Evolutionary conservation across 2,113 vertebrate genomes (phyloP).

Genomic region (Macrotus californicus): DNA sequence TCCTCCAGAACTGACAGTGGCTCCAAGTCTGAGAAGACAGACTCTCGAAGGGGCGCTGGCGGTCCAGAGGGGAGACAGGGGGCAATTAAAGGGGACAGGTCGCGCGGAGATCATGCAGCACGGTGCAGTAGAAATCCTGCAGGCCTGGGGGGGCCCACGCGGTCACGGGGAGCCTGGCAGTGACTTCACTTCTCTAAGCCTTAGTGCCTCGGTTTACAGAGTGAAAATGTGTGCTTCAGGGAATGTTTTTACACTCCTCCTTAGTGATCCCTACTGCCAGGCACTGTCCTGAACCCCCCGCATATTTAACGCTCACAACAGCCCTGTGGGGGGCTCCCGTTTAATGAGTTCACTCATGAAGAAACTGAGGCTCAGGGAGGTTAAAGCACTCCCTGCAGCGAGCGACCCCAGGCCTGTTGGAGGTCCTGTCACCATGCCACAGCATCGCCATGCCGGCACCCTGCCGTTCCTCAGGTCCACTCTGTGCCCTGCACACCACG

Average conservation of each 20-base stretch:
- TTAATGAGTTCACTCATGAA: not conserved
- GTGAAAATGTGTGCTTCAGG: too few species aligned
- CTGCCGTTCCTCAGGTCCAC: not conserved
- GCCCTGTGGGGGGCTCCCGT: not conserved
- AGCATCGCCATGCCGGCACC: not conserved
- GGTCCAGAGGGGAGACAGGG: not conserved
- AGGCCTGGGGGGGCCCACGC: not conserved
- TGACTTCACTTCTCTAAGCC: not conserved
- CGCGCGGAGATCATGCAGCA: accelerated
- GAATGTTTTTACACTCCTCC: not conserved
- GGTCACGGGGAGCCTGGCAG: not conserved
- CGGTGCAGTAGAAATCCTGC: not conserved
- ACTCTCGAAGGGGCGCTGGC: not conserved
- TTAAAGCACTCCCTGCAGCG: not conserved
- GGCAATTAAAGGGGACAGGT: not conserved
- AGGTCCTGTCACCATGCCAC: not conserved
- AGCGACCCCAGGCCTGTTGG: not conserved
- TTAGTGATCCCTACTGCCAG: too few species aligned
- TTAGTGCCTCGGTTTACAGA: not conserved
- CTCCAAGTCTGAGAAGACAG: not conserved
- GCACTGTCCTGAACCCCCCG: accelerated
- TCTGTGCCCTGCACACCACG: not conserved
- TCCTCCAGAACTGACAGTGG: not conserved
- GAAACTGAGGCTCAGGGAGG: not conserved
- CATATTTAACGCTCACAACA: not conserved